Base-by-base conservation (phyloP, 2,888 invertebrate species). In the Amblyjoppa proteus region DNA sequence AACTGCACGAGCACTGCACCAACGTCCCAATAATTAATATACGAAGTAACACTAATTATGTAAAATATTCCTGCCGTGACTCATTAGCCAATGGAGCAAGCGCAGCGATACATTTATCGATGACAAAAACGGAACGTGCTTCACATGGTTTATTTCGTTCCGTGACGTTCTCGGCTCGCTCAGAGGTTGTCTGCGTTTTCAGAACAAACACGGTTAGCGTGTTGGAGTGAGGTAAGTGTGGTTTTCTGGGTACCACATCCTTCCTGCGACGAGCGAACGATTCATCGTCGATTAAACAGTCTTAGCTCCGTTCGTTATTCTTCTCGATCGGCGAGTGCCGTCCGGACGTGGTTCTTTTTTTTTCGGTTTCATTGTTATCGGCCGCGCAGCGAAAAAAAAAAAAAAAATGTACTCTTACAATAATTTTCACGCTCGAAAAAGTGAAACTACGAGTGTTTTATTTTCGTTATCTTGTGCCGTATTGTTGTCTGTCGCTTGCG, bases 231-330 rank as follows among this genome's bases (percentile, higher is more conserved):
- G 88, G 88, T 90, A 87, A 88, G 80, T 83, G 89, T 69, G 90
- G 88, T 90, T 78, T 87, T 85, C 56, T 70, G 51, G 51, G 66
- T 34, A 84, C 88, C 87, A 90, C 90, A 88, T 91, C 89, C 90
- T 90, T 89, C 87, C 88, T 86, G 81, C 71, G 69, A 31, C 51
- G 38, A 66, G 73, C 9, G 71, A 78, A 58, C 75, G 75, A 64
- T 78, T 86, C 85, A 75, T 49, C 70, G n/a, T 51, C 31, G 80
- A 74, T 53, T 25, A 16, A 61, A 45, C 49, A 70, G 56, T 34
- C 66, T 75, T 66, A 20, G 70, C 34, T 69, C 41, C 41, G 9
- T 69, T 86, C 45, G 28, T 56, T 5, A 78, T 49, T 79, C 75
- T 53, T 16, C 41, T 70, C 34, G n/a, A 64, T 51, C 41, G 38